These are phyloP conservation scores for Micrastur ruficollis DNA, from an alignment of 2,797 vertebrate species.

Conservation along the genomic window DNA sequence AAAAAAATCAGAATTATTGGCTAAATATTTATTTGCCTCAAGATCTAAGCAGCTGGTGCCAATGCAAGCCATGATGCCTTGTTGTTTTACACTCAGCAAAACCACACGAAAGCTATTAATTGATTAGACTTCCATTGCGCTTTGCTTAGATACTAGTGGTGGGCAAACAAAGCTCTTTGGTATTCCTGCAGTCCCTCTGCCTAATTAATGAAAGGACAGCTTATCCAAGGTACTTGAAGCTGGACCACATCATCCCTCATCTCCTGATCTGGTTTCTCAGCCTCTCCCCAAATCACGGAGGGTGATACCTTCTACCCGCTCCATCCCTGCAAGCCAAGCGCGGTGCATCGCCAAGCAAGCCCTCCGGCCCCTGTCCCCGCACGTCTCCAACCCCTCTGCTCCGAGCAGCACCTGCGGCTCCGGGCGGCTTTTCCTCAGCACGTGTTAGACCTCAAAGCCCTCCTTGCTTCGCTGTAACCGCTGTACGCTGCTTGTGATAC, in stretches of 20 bases:
- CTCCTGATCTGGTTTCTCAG: not conserved
- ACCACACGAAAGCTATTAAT: not conserved
- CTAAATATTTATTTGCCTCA: slow-evolving; percentile 32
- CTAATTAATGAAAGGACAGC: not conserved
- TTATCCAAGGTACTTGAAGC: not conserved
- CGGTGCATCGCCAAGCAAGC: not conserved
- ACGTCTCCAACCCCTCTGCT: not conserved
- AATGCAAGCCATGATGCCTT: not conserved
- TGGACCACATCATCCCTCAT: not conserved
- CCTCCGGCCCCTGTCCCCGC: not conserved
- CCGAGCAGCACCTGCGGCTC: not conserved
- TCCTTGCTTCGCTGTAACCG: not conserved
- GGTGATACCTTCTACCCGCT: not conserved
- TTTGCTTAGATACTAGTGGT: not conserved
- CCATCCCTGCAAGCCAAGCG: not conserved
- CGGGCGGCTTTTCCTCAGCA: not conserved
- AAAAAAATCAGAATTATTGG: not conserved
- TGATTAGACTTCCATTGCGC: not conserved
- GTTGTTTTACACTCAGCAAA: not conserved
- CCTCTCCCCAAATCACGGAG: fast-evolving
- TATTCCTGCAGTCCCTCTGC: not conserved
- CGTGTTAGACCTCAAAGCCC: not conserved
- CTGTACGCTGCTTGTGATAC: fast-evolving
- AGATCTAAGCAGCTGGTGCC: not conserved
- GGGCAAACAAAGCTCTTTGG: not conserved